phyloP scores from a whole-genome alignment of 2,888 invertebrate species.

The Drosophila subquinaria region DNA sequence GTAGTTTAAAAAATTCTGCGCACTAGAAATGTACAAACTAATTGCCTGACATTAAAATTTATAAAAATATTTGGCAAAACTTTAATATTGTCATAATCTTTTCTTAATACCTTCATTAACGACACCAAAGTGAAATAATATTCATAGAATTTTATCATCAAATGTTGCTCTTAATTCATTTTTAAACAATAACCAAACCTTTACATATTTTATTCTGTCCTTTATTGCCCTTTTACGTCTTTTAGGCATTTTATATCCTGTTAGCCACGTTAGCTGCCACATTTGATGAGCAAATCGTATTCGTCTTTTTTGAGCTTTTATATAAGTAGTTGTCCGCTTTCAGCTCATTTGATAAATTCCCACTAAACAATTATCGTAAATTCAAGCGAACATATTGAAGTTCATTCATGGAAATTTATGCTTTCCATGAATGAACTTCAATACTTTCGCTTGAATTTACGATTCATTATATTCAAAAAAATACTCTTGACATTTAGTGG shows the following conservation, averaged over 20 bases:
- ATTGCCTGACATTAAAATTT: background rate
- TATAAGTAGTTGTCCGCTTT: background rate
- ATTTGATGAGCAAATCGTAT: slow-evolving; percentile 14
- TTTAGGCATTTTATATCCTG: slow-evolving; percentile 1
- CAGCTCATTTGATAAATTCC: slow-evolving; percentile 9
- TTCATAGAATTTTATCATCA: background rate
- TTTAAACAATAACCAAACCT: background rate
- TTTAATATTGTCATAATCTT: background rate
- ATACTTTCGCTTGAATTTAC: no score
- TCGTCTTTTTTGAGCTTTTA: slow-evolving; percentile 10
- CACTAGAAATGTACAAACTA: no score
- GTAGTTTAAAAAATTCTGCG: no score
- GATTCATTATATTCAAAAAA: background rate
- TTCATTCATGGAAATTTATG: slow-evolving; percentile 33
- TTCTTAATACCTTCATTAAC: background rate
- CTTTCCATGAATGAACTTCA: no score
- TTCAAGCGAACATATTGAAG: slow-evolving; percentile 18
- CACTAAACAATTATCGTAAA: slow-evolving; percentile 19
- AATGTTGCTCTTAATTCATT: background rate
- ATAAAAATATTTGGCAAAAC: no score
- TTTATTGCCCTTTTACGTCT: background rate
- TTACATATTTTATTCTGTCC: background rate
- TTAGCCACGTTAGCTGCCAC: slow-evolving; percentile 2
- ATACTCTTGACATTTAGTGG: no score
- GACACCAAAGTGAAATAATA: background rate